Percentiles rank a stretch among this genome's conserved stretches.
phyloP scores from a whole-genome alignment of 2,888 invertebrate genomes.

The Drosophila phalerata region DNA sequence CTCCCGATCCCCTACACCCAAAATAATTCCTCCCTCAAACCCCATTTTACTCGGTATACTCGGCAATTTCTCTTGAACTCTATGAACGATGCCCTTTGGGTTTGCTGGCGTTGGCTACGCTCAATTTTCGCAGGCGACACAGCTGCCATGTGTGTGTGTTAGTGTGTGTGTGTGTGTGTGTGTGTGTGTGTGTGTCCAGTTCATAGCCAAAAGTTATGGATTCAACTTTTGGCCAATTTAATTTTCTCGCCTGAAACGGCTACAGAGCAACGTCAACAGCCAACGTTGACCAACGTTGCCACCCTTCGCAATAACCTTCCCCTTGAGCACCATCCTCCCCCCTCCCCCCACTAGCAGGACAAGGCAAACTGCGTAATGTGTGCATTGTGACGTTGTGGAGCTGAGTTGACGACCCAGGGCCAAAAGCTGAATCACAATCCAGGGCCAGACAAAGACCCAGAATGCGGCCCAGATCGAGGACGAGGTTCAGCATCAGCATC shows the following conservation, averaged over 20 bases:
- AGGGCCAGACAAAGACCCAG: conserved; percentile 11
- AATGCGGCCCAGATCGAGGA: conserved; percentile 4
- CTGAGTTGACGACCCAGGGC: conserved; percentile 23
- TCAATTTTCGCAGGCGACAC: conserved; percentile 76
- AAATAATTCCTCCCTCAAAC: not conserved
- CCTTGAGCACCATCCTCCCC: not conserved
- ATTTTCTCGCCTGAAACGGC: conserved; percentile 84
- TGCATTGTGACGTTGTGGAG: conserved; percentile 52
- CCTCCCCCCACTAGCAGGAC: not conserved
- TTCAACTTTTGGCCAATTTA: conserved; percentile 84
- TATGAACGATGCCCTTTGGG: conserved; percentile 50
- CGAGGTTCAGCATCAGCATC: conserved; percentile 21
- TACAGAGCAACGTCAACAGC: conserved; percentile 64
- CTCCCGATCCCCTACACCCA: not conserved
- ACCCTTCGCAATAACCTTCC: conserved; percentile 1
- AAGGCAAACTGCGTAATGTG: conserved; percentile 30
- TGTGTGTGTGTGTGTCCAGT: conserved; percentile 59
- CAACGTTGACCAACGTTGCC: conserved; percentile 45
- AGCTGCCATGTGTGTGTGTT: conserved; percentile 8
- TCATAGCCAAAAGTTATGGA: conserved; percentile 80
- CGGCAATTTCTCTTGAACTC: conserved; percentile 2
- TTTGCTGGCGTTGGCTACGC: conserved; percentile 62
- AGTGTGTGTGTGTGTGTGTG: conserved; percentile 18
- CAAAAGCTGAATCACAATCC: conserved; percentile 25
- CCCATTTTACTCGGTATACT: not conserved